Base-by-base conservation (phyloP, 2,113 vertebrate genomes). In the Epinephelus lanceolatus region DNA sequence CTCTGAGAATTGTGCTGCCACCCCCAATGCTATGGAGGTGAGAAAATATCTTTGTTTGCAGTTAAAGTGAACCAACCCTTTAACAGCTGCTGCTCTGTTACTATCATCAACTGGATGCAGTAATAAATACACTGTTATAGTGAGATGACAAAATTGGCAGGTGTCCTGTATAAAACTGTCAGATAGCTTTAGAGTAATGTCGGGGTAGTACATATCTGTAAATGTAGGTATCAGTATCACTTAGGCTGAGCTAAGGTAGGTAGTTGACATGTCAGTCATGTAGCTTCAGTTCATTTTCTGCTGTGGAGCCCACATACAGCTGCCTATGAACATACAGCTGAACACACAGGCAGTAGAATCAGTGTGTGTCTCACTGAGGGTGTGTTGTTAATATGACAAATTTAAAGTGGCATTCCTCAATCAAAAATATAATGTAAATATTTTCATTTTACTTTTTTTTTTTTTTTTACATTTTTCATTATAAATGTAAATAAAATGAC, bases 141-240 rank as follows among this genome's bases (percentile, higher is more conserved):
- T 25, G 53, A 76, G 49, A 47, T 71, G 56, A 81, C 78, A 84
- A 53, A 63, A 84, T 84, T 84, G 77, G 78, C 89, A 81, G 71
- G 37, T 68, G 42, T 70, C 60, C 47, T 81, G 67, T n/a, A 23
- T 56, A 73, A 72, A 55, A 25, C 73, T 85, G 73, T 80, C 57
- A 73, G 71, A 70, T 40, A 62, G 71, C 77, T 79, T 74, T 65
- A 52, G 52, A 68, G 75, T n/a, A 51, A 45, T 70, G 84, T 88
- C 75, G 67, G 78, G 61, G 40, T 86, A 86, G 60, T 70, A 63
- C 78, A 68, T 76, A 56, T 86, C 72, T 73, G 42, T 62, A 62
- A 89, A 78, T 84, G 65, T 25, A 49, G 69, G 80, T 67, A 86
- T 88, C 74, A 83, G 75, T 84, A 81, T 84, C 75, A 85, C 81